A percentile compares a stretch with the other conserved stretches of the same genome.
These are phyloP conservation scores for Ceratoteleas bidentatus DNA, from an alignment of 1,140 invertebrate species.

Conservation along the genomic window DNA sequence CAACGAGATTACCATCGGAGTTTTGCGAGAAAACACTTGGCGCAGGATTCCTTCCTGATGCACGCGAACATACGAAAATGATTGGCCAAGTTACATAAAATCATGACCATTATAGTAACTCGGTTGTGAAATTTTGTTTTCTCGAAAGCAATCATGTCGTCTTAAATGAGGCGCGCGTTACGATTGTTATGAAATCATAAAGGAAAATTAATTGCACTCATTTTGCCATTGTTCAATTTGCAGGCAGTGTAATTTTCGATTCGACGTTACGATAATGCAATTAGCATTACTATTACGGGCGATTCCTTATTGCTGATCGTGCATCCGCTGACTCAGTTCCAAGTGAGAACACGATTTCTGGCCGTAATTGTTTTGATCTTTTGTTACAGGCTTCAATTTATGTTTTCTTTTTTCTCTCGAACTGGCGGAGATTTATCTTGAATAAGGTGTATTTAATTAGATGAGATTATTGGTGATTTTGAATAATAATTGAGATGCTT, in stretches of 20 bases:
- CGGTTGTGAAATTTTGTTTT: slow-evolving; percentile 26
- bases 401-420: not conserved
- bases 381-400: not conserved
- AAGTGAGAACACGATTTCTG: not conserved
- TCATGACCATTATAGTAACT: slow-evolving; percentile 8
- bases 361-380: not conserved
- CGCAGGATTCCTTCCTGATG: slow-evolving; percentile 33
- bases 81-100: slow-evolving; percentile 17
- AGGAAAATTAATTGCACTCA: slow-evolving; percentile 12
- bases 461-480: no score
- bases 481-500: not conserved
- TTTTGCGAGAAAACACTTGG: slow-evolving; percentile 29
- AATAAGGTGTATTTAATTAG: not conserved
- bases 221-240: slow-evolving; percentile 19
- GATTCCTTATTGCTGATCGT: not conserved
- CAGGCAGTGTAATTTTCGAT: slow-evolving; percentile 21
- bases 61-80: slow-evolving; percentile 5
- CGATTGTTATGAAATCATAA: slow-evolving; percentile 17
- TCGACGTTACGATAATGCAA: slow-evolving; percentile 14
- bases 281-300: slow-evolving; percentile 6
- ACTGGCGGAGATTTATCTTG: no score
- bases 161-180: slow-evolving; percentile 6
- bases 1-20: slow-evolving; percentile 32
- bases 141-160: slow-evolving; percentile 7
- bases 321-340: not conserved